Percentiles rank a stretch among this genome's conserved stretches.
These are phyloP conservation scores for Synergus japonicus DNA, from an alignment of 2,888 invertebrate species.

Conservation along the genomic window DNA sequence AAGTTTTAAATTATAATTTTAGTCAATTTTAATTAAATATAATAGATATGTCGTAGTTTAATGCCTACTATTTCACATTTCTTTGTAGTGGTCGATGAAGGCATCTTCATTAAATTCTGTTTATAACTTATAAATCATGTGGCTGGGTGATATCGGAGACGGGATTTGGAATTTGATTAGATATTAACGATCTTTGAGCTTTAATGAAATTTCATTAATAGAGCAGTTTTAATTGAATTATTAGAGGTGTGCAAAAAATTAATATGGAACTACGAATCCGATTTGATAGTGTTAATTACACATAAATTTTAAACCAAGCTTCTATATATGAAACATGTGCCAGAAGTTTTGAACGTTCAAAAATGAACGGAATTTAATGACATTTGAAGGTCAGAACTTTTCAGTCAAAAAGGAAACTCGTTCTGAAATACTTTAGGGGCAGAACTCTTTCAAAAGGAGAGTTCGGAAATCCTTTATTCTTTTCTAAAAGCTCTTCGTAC, in stretches of 20 bases:
- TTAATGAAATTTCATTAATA: background rate
- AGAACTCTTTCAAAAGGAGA: background rate
- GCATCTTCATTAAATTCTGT: slow-evolving; percentile 10
- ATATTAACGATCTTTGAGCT: background rate
- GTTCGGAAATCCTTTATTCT: background rate
- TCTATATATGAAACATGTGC: background rate
- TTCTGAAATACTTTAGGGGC: background rate
- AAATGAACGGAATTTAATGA: too few species aligned
- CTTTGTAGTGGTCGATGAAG: background rate
- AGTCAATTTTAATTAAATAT: background rate
- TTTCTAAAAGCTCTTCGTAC: background rate
- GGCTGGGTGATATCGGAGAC: background rate
- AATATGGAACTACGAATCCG: too few species aligned
- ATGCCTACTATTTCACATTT: background rate
- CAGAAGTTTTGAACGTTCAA: too few species aligned
- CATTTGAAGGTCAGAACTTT: too few species aligned
- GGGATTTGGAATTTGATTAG: background rate
- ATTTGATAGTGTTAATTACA: too few species aligned
- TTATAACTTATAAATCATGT: background rate
- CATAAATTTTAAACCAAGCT: background rate
- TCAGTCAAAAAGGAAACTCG: too few species aligned
- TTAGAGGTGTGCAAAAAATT: background rate
- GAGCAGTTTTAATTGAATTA: background rate
- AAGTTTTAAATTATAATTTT: background rate
- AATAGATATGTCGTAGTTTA: background rate